Percentiles rank a stretch among this genome's conserved stretches.
phyloP scores from a whole-genome alignment of 2,888 invertebrate species.

The Leptinotarsa peninsularis region DNA sequence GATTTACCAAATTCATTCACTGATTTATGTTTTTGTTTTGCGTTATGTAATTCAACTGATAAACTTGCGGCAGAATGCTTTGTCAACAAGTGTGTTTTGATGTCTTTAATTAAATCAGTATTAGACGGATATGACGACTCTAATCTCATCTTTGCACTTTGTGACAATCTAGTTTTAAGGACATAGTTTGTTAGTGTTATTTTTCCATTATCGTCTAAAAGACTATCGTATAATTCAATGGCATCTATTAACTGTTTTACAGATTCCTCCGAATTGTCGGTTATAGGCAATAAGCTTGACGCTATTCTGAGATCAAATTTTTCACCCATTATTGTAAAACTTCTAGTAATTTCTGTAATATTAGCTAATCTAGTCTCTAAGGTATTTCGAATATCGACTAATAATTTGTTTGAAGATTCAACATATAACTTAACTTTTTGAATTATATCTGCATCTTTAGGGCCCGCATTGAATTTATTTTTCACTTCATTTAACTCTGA shows the following conservation, averaged over 20 bases:
- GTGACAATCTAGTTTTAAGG: slow-evolving; percentile 36
- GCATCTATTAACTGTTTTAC: no score
- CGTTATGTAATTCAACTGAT: slow-evolving; percentile 33
- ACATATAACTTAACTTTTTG: slow-evolving; percentile 2
- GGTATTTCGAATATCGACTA: not conserved
- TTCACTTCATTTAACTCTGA: not conserved
- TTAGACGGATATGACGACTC: slow-evolving; percentile 31
- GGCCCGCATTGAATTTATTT: not conserved
- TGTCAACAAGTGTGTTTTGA: slow-evolving; percentile 39
- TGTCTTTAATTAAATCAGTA: slow-evolving; percentile 36
- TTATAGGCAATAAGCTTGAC: no score
- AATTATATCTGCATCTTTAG: not conserved
- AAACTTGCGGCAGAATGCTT: slow-evolving; percentile 38
- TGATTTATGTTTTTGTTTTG: slow-evolving; percentile 33
- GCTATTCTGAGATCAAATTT: slow-evolving; percentile 43
- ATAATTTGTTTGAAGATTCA: slow-evolving; percentile 3
- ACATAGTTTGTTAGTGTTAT: slow-evolving; percentile 36
- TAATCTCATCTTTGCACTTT: slow-evolving; percentile 40
- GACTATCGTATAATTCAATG: slow-evolving; percentile 25
- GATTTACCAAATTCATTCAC: slow-evolving; percentile 24
- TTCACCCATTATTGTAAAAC: slow-evolving; percentile 29
- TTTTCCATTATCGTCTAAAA: slow-evolving; percentile 44
- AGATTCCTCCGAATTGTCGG: no score
- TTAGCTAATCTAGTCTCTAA: slow-evolving; percentile 5
- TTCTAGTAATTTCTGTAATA: not conserved